Evolutionary conservation across 1,140 invertebrate genomes (phyloP), one percentile per base, ranked within the genome.

Genomic region (Drosophila parabipectinata): DNA sequence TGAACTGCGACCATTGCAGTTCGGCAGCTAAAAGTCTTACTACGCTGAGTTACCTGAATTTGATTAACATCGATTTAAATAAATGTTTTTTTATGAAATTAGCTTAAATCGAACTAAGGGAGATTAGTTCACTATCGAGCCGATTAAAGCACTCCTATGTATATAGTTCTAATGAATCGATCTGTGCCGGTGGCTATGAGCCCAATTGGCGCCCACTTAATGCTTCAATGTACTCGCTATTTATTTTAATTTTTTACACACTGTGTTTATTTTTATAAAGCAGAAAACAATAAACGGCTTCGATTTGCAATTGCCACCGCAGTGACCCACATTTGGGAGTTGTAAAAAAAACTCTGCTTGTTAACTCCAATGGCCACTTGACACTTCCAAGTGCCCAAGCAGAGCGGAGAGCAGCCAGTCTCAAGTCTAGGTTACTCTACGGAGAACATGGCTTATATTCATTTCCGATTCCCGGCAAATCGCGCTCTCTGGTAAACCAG

Each of bases 1-100:
- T 95, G 95, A 94, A 72, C 95, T 97, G 48, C 93, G 98, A 81
- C 95, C 96, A 90, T 93, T 99, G 6, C 95, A 96, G 54, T 95
- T 80, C 37, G 60, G 71, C 28, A 75, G 77, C 45, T 91, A 91
- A 24, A 81, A 68, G 26, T 45, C 10, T 44, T 12, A 32, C 1
- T 6, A 12, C 34, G 30, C 15, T 50, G 4, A 8, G 4, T 28
- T 8, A 39, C 32, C 15, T 39, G 51, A 26, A 69, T 57, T 68
- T 69, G 44, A 51, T 48, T 57, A 44, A 69, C 66, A 68, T 64
- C 66, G 67, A 69, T 57, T 67, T 30, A 44, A 37, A 7, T 15
- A 8, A 69, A 14, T 37, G 63, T 55, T 30, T 34, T 34, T 34
- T 12, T 45, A 56, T 7, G 28, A 64, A 47, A 30, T 37, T 63